Percentiles rank a stretch among this genome's conserved stretches.
Conservation (phyloP, 2,797 vertebrate genomes). For the Notolabrus celidotus region DNA sequence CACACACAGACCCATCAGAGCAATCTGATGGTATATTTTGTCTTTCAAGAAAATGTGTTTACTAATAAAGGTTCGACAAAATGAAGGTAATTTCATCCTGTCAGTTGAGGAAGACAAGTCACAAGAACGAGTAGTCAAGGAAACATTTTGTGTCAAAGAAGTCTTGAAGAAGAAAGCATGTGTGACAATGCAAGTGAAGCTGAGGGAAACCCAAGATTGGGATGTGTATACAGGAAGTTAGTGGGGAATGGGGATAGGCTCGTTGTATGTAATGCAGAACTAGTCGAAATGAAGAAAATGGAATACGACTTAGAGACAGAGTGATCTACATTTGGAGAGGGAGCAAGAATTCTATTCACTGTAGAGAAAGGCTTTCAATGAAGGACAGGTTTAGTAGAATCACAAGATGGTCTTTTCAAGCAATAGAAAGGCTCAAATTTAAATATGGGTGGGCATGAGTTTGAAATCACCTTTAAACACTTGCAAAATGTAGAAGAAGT, state of each 20-base stretch:
- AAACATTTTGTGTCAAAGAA: conserved; percentile 54
- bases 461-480: conserved; percentile 86
- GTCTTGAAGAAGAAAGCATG: conserved; percentile 52
- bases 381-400: conserved; percentile 66
- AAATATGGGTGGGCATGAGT: conserved; percentile 80
- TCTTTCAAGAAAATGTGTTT: too few relatives aligned
- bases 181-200: conserved; percentile 66
- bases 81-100: conserved; percentile 34
- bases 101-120: conserved; percentile 45
- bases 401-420: conserved; percentile 80
- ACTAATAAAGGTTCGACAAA: not conserved
- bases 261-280: conserved; percentile 71
- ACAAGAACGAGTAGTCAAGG: conserved; percentile 32
- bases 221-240: conserved; percentile 47
- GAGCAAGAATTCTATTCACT: conserved; percentile 73
- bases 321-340: conserved; percentile 75
- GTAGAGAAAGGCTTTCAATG: conserved; percentile 74
- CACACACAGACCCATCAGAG: not conserved
- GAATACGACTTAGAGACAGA: conserved; percentile 64
- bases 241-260: conserved; percentile 53
- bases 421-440: conserved; percentile 73
- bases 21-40: not conserved
- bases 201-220: conserved; percentile 66
- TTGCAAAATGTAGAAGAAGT: conserved; percentile 87
- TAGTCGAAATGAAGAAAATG: conserved; percentile 65